Base-by-base conservation (phyloP, 2,888 invertebrate species). In the Pseudanteris insignis region DNA sequence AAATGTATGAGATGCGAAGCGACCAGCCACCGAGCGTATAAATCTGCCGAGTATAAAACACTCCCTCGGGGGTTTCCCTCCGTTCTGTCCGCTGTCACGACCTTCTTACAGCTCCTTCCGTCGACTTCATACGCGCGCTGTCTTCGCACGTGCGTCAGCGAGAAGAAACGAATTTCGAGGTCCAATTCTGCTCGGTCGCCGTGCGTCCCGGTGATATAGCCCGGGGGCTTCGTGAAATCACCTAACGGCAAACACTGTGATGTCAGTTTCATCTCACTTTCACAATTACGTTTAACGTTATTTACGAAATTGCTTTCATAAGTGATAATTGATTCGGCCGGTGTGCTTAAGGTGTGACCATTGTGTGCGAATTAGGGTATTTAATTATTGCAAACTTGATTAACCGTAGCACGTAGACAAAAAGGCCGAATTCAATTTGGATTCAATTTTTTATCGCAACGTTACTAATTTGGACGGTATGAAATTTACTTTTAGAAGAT, bases 131-230 rank as follows among this genome's bases (percentile, higher is more conserved):
- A 6, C 18, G 30, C 50, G 15, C 43, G 30, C 25, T 58, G 44
- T 36, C 29, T 54, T 59, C 40, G 46, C 34, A 30, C 50, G 28
- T 46, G 36, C 14, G 47, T 53, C 30, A 46, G 64, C 70, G 72
- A 74, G 70, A 66, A 71, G 69, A 73, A 73, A 76, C 74, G 77
- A 76, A 77, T 77, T 70, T 70, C 62, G 63, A 71, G 73, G 68
- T 76, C 75, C 76, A 74, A 78, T 76, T 77, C 74, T 74, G 73
- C 68, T 66, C 65, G 72, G 74, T 73, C 73, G 73, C 75, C 75
- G 69, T 70, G 6, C 18, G 57, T 60, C 64, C 65, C 68, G 57
- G 64, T 51, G 62, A 69, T 53, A 21, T 43, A 37, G 24, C 51
- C 38, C 26, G 15, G 26, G 33, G 41, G 29, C 37, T 37, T 30